Conservation (phyloP, 1,140 invertebrate genomes). For the Lepidurus arcticus region DNA sequence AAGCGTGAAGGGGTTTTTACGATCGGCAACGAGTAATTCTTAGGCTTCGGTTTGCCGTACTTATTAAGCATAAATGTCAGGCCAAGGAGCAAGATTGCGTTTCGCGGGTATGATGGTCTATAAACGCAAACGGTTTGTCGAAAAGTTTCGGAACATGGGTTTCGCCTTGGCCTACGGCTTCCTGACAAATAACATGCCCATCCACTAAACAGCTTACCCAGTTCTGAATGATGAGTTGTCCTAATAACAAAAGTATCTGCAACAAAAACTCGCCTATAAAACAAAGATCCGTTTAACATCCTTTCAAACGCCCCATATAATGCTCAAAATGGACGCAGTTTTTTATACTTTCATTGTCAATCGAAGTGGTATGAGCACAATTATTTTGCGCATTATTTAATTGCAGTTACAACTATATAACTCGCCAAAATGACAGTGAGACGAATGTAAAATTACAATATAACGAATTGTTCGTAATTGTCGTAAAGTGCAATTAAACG, state of each 20-base stretch:
- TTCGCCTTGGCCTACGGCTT: slow-evolving; percentile 12
- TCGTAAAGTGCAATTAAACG: no score
- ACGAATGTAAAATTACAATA: no score
- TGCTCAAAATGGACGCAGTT: no score
- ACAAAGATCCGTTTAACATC: not conserved
- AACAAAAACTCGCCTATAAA: not conserved
- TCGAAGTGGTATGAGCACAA: no score
- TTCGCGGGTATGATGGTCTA: slow-evolving; percentile 4
- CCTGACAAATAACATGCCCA: slow-evolving; percentile 3
- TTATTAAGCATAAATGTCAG: slow-evolving; percentile 15
- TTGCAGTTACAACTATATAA: no score
- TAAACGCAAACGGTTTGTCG: slow-evolving; percentile 11
- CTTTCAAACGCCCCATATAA: not conserved
- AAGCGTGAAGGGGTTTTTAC: not conserved
- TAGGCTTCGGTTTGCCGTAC: not conserved
- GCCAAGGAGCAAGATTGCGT: not conserved
- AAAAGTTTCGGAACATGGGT: not conserved
- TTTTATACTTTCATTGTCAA: no score
- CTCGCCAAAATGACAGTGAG: no score
- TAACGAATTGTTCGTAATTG: no score
- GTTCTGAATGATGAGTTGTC: not conserved
- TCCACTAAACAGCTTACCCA: not conserved
- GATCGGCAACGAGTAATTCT: not conserved
- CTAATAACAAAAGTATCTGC: not conserved
- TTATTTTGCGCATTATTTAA: no score